These are phyloP conservation scores for Selene dorsalis DNA, from an alignment of 2,797 vertebrate genomes.

Conservation along the genomic window DNA sequence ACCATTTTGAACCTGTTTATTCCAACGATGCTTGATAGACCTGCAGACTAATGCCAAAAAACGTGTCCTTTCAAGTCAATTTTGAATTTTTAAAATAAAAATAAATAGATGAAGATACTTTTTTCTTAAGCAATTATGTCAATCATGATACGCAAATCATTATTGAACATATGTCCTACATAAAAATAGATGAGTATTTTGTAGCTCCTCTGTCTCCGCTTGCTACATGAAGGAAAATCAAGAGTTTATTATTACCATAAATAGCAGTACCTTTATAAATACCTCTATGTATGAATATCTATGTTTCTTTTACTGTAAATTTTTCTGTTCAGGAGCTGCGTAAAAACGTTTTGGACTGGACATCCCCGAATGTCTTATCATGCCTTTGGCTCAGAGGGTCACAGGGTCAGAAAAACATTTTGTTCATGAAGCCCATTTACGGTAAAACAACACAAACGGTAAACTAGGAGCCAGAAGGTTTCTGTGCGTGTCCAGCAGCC, in stretches of 20 bases:
- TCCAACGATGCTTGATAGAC: too few relatives aligned
- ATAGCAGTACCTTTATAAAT: neutral
- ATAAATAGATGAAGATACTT: too few relatives aligned
- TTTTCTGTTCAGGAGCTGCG: neutral
- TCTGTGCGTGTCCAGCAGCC: slow-evolving; percentile 22
- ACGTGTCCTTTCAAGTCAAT: neutral
- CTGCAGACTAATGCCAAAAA: neutral
- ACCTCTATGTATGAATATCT: too few relatives aligned
- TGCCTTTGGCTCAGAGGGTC: slow-evolving; percentile 24
- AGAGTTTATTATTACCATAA: neutral
- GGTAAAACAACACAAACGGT: slow-evolving; percentile 41
- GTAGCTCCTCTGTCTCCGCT: neutral
- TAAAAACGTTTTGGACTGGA: slow-evolving; percentile 27
- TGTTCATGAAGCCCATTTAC: slow-evolving; percentile 41
- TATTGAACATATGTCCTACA: neutral
- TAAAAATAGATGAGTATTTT: neutral
- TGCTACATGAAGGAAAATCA: neutral
- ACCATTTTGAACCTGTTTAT: too few relatives aligned
- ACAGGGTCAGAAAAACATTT: slow-evolving; percentile 65
- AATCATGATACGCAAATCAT: neutral
- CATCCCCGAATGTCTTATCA: slow-evolving; percentile 43
- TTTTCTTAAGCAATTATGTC: neutral
- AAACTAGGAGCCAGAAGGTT: slow-evolving; percentile 24
- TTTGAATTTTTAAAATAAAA: too few relatives aligned
- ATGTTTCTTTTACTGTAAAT: neutral